phyloP scores from a whole-genome alignment of 37 sponge, comb jelly and placozoan genomes.

The Axinella damicornis region DNA sequence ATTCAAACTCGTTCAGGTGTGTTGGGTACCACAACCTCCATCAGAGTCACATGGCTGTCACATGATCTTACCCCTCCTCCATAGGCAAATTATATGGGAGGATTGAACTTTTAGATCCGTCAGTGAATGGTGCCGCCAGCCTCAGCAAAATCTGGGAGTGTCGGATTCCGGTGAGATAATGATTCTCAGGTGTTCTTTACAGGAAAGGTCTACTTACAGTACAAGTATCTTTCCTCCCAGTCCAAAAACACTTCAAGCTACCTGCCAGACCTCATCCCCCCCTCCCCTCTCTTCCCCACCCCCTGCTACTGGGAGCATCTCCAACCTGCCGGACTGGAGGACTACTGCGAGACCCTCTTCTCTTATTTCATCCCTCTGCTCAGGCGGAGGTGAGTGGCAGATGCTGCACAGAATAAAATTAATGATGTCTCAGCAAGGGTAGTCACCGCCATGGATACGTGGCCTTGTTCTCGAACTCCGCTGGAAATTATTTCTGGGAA shows the following conservation, averaged over 20 bases:
- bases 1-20: slow-evolving; percentile 16
- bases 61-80: background rate
- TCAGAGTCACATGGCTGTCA: background rate
- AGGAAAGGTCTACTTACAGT: too few species aligned
- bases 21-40: background rate
- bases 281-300: background rate
- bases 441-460: background rate
- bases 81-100: background rate
- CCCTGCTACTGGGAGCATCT: slow-evolving; percentile 34
- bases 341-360: slow-evolving; percentile 49
- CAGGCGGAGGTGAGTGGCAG: background rate
- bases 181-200: too few species aligned
- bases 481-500: too few species aligned
- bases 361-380: slow-evolving; percentile 38
- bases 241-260: background rate
- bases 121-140: background rate
- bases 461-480: background rate
- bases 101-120: slow-evolving; percentile 1
- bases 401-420: too few species aligned
- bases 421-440: too few species aligned
- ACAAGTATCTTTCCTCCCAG: background rate
- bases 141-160: background rate
- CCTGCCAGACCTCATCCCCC: slow-evolving; percentile 38
- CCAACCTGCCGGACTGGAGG: slow-evolving; percentile 61
- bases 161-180: background rate